phyloP scores from a whole-genome alignment of 2,888 invertebrate species.

The Therioaphis trifolii region DNA sequence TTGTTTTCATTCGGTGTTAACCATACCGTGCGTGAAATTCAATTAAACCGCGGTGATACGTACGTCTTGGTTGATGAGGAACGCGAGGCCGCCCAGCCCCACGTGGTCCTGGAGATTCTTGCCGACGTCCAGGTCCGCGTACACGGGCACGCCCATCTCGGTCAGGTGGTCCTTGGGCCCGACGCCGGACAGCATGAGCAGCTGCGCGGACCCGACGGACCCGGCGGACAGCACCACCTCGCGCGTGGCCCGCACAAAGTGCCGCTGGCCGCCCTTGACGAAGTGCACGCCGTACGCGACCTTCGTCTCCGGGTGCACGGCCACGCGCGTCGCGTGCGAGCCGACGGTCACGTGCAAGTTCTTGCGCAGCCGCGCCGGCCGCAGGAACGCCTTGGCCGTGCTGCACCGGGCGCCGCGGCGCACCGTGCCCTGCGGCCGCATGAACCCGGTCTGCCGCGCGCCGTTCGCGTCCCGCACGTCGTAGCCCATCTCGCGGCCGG shows the following conservation, averaged over 20 bases:
- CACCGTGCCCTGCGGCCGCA: constrained; percentile 81
- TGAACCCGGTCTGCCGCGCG: constrained; percentile 86
- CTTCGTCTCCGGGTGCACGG: constrained; percentile 74
- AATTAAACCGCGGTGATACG: no score
- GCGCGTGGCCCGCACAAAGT: constrained; percentile 81
- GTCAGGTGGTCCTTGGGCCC: constrained; percentile 79
- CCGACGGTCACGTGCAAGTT: constrained; percentile 88
- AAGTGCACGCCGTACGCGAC: constrained; percentile 87
- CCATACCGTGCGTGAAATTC: no score
- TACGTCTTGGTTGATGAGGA: constrained; percentile 78
- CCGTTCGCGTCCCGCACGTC: constrained; percentile 89
- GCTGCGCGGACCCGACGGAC: constrained; percentile 91
- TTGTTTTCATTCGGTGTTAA: no score
- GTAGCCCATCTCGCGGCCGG: constrained; percentile 85
- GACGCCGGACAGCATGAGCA: constrained; percentile 90
- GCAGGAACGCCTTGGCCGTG: constrained; percentile 86
- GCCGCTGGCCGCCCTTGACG: constrained; percentile 78
- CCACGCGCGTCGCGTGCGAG: constrained; percentile 75
- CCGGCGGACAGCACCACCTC: constrained; percentile 93
- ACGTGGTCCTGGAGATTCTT: constrained; percentile 91
- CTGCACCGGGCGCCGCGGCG: constrained; percentile 75
- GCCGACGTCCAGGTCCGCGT: constrained; percentile 85
- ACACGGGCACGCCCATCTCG: constrained; percentile 81
- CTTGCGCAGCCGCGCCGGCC: constrained; percentile 81
- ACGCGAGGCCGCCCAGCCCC: constrained; percentile 86